A percentile compares a stretch with the other conserved stretches of the same genome.
These are phyloP conservation scores for Sphenopsis melanotis DNA, from an alignment of 2,797 vertebrate genomes.

Conservation along the genomic window DNA sequence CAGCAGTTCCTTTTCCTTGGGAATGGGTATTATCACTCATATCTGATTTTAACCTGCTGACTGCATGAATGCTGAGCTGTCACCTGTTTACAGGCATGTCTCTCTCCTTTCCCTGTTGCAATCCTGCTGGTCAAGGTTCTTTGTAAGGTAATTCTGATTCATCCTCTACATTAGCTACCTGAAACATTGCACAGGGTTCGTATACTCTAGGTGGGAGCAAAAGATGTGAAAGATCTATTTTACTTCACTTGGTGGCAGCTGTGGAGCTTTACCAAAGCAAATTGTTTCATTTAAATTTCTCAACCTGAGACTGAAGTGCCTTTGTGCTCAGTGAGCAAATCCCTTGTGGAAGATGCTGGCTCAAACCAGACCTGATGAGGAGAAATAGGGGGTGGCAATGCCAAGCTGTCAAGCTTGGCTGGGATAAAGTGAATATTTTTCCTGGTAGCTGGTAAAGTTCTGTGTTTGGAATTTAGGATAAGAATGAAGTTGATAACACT, in stretches of 20 bases:
- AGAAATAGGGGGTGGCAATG: background rate
- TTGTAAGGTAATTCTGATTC: background rate
- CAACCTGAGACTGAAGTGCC: background rate
- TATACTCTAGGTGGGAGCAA: background rate
- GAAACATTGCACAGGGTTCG: background rate
- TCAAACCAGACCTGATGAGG: background rate
- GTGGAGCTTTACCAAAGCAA: background rate
- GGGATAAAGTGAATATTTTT: background rate
- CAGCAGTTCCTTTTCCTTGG: fast-evolving
- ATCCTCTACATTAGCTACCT: background rate
- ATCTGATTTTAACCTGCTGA: background rate
- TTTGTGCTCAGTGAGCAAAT: background rate
- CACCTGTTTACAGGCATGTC: fast-evolving
- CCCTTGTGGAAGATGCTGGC: background rate
- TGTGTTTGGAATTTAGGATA: background rate
- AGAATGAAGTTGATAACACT: background rate
- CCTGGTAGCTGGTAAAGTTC: background rate
- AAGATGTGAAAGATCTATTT: background rate
- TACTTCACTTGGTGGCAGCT: background rate
- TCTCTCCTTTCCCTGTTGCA: background rate
- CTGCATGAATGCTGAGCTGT: background rate
- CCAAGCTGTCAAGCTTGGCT: background rate
- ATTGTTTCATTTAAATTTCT: background rate
- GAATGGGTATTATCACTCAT: fast-evolving
- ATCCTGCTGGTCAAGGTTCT: background rate